Base-by-base conservation (phyloP, 2,113 vertebrate genomes). In the Ciconia stormi region DNA sequence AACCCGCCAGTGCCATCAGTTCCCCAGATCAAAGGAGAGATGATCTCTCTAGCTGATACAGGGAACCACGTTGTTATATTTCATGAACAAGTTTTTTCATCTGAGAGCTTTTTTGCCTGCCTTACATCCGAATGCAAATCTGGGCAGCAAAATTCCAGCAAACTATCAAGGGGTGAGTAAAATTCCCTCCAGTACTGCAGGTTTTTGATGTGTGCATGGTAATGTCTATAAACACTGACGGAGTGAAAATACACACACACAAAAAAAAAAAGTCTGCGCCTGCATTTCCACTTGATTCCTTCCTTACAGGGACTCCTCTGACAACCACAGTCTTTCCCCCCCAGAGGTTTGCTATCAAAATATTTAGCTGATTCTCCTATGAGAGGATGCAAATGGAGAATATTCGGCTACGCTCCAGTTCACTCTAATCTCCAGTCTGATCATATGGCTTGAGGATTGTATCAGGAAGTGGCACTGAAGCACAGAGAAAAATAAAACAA, bases 1-100 rank as follows among this genome's bases (percentile, higher is more conserved):
- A 78, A 38, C 38, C 52, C 1, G 1, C 17, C 61, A n/a, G 47
- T 20, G 66, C 17, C n/a, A 8, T 5, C 1, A 0, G 21, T 32
- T 42, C 9, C 27, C 30, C 30, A 34, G 16, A 40, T 42, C 32
- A 40, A 62, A 67, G 61, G 32, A 27, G 38, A 56, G 29, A 77
- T 13, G n/a, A 76, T 46, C 63, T 65, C 36, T 38, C 49, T 32
- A 40, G 56, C 15, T 32, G 10, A 21, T 32, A 53, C 0, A 0
- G 32, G 58, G 46, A 71, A 49, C 40, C 4, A 13, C 38, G 29
- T 34, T 3, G 6, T 22, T 47, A 1, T 13, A 32, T 29, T 79
- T 58, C 40, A 42, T 13, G 11, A 30, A 58, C 0, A 1, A 53
- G 17, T 42, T 47, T 36, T 46, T 55, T 42, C 13, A 30, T 50